Evolutionary conservation across 2,113 vertebrate species (phyloP).

Genomic region (Pluvialis apricaria): DNA sequence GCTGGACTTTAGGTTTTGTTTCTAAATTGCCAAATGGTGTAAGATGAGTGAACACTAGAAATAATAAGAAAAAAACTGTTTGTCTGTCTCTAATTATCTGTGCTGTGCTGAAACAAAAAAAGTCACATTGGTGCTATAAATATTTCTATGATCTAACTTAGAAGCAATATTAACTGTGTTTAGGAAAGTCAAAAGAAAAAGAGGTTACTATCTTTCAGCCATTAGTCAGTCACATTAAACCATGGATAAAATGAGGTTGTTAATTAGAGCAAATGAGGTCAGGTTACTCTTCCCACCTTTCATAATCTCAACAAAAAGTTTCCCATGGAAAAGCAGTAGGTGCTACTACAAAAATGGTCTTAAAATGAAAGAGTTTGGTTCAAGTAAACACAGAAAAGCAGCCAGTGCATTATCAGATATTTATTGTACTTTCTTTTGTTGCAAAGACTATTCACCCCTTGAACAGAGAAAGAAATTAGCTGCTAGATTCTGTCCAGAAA

Average conservation of each 20-base stretch:
- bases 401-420: background rate
- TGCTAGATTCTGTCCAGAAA: no score
- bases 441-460: background rate
- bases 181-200: background rate
- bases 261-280: background rate
- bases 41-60: background rate
- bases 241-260: background rate
- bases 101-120: background rate
- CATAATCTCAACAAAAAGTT: background rate
- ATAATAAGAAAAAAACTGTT: background rate
- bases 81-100: background rate
- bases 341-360: background rate
- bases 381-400: background rate
- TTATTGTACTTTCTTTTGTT: background rate
- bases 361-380: background rate
- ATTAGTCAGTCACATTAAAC: background rate
- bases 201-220: background rate
- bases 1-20: background rate
- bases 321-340: background rate
- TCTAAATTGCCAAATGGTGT: background rate
- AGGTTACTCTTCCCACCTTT: background rate
- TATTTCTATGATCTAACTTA: background rate
- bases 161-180: background rate
- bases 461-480: background rate
- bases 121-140: background rate